Conservation (phyloP, 2,888 invertebrate species). For the Limnephilus auricula region DNA sequence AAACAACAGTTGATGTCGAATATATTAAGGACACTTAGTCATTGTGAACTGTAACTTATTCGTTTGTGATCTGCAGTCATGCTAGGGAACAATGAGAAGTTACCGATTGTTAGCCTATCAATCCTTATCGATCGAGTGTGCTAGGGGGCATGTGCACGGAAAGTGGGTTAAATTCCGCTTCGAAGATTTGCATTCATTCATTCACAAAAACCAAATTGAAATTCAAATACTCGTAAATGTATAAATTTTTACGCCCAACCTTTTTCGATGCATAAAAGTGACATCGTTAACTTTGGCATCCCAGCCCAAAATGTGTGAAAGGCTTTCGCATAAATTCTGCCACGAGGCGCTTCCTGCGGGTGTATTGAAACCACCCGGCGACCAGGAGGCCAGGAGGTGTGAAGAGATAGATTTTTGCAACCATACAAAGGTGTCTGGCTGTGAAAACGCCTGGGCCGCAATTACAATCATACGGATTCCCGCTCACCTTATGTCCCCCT, state of each 20-base stretch:
- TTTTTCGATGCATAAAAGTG: neutral
- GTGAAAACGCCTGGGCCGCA: constrained; percentile 54
- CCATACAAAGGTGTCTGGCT: constrained; percentile 66
- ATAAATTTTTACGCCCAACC: neutral
- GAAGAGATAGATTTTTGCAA: constrained; percentile 66
- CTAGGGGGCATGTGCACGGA: too few relatives aligned
- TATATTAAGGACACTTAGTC: too few relatives aligned
- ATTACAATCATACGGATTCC: constrained; percentile 64
- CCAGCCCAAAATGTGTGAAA: neutral
- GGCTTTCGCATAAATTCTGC: constrained; percentile 8
- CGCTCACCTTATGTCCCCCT: constrained; percentile 52
- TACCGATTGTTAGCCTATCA: too few relatives aligned
- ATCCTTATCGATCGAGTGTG: too few relatives aligned
- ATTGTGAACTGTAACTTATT: too few relatives aligned
- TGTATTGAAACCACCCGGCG: constrained; percentile 19
- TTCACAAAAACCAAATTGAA: too few relatives aligned
- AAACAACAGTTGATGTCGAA: too few relatives aligned
- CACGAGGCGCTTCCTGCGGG: constrained; percentile 12
- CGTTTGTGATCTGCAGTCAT: too few relatives aligned
- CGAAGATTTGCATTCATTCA: too few relatives aligned
- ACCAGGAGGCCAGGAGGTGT: constrained; percentile 59
- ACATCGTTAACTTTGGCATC: neutral
- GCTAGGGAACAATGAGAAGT: too few relatives aligned
- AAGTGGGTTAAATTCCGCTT: too few relatives aligned
- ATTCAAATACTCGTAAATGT: too few relatives aligned